Evolutionary conservation across 37 sponge, comb jelly and placozoan genomes (phyloP).

Genomic region (Eunapius fragilis): DNA sequence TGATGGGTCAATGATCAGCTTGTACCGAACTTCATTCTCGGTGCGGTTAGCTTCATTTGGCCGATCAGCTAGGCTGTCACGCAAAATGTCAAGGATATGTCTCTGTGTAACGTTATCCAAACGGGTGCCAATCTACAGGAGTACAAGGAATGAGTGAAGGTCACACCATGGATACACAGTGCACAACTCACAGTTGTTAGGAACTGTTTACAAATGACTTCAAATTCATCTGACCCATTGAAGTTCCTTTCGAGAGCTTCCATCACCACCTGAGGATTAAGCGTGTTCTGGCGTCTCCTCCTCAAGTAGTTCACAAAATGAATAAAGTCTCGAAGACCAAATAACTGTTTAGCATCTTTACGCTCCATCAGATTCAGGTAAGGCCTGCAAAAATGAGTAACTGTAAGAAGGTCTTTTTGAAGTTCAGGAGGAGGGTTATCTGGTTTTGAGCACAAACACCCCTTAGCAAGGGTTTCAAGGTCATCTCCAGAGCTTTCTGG

Average conservation of each 20-base stretch:
- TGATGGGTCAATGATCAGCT: constrained; percentile 87
- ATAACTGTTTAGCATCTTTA: constrained; percentile 44
- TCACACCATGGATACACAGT: neutral
- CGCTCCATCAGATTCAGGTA: constrained; percentile 29
- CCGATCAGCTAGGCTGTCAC: constrained; percentile 56
- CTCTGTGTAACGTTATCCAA: constrained; percentile 17
- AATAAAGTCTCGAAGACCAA: constrained; percentile 89
- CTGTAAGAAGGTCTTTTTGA: constrained; percentile 36
- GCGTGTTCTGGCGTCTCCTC: constrained; percentile 35
- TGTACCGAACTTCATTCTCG: constrained; percentile 86
- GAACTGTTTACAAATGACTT: constrained; percentile 57
- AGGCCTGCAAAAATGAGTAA: constrained; percentile 50
- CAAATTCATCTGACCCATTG: constrained; percentile 72
- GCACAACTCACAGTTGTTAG: constrained; percentile 43
- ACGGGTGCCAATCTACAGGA: constrained; percentile 14
- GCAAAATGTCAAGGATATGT: constrained; percentile 65
- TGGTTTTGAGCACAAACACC: constrained; percentile 56
- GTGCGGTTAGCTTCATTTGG: constrained; percentile 29
- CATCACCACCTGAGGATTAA: constrained; percentile 70
- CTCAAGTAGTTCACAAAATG: constrained; percentile 81
- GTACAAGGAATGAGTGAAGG: neutral
- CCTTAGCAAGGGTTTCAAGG: constrained; percentile 63
- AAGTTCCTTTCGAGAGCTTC: constrained; percentile 92
- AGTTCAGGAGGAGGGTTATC: constrained; percentile 62
- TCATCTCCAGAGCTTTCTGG: constrained; percentile 66